Evolutionary conservation across 2,797 vertebrate species (phyloP).

Genomic region (Sebastes paucispinis): DNA sequence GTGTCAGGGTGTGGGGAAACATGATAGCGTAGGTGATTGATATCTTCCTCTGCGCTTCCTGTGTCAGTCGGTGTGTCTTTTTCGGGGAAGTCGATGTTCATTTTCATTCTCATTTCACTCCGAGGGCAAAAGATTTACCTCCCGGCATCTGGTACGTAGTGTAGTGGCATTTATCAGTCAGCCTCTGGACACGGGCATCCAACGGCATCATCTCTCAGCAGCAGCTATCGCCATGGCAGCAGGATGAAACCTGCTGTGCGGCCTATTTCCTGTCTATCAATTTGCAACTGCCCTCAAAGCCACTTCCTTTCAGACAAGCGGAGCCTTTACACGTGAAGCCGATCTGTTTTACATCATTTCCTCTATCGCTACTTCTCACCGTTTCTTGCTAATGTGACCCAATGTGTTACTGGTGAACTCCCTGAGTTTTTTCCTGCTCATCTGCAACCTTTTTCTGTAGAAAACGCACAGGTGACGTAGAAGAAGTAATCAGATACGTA

Average conservation of each 20-base stretch:
- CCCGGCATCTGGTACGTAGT: background rate
- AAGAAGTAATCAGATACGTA: background rate
- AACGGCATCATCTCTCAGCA: conserved; percentile 53
- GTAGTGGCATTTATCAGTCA: conserved; percentile 24
- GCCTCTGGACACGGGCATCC: conserved; percentile 42
- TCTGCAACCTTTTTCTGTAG: background rate
- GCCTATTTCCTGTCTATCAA: conserved; percentile 83
- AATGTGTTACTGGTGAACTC: background rate
- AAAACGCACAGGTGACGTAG: background rate
- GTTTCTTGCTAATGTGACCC: conserved; percentile 41
- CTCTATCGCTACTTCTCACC: conserved; percentile 35
- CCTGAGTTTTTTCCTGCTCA: background rate
- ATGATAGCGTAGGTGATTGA: conserved; percentile 21
- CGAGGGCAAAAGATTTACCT: background rate
- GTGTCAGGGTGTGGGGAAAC: background rate
- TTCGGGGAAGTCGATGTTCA: background rate
- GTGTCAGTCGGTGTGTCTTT: conserved; percentile 17
- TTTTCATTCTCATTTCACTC: conserved; percentile 11
- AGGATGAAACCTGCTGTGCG: conserved; percentile 63
- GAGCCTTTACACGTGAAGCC: conserved; percentile 36
- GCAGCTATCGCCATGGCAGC: conserved; percentile 69
- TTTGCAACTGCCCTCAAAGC: conserved; percentile 80
- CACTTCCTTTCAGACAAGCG: conserved; percentile 82
- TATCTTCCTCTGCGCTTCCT: conserved; percentile 60
- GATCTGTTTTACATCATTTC: conserved; percentile 62